Evolutionary conservation across 2,113 vertebrate species (phyloP), one percentile per base, ranked within the genome.

Genomic region (Prunella himalayana): DNA sequence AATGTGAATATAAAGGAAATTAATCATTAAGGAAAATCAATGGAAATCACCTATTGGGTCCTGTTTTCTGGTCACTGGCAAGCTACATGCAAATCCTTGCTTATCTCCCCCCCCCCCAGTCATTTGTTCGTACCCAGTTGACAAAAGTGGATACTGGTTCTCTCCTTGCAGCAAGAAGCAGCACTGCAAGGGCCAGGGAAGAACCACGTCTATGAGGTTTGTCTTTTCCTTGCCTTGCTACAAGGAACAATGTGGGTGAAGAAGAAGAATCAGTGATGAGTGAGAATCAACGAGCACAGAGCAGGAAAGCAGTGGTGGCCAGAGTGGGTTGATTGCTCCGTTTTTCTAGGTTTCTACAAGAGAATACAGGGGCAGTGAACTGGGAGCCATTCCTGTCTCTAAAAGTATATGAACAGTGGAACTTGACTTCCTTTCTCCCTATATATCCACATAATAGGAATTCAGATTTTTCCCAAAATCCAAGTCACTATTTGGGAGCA

Each of bases 261-360:
- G 13, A 1, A 65, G 39, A 54, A 23, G 13, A 53, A 64, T 28
- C 24, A 28, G n/a, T 42, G 59, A 64, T 5, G 5, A 54, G 10
- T 17, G 6, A 19, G 18, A 54, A 80, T 37, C 24, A 37, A 27
- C 0, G 3, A 19, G 27, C 21, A n/a, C 0, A 0, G 44, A 87
- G 14, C 19, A 70, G 64, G 50, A 86, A 83, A 49, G 13, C 15
- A 33, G 8, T 25, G 39, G 42, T 21, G 12, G 13, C 35, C 42
- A 71, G 13, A 7, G 3, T 47, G 41, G 21, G 31, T 66, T 64
- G 18, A 33, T 41, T 69, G 8, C 20, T 82, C 50, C 3, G 0
- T 64, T 50, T 51, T 45, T 79, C 31, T 49, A 33, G 23, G 19
- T 19, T 82, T 71, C 39, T 59, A 6, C 23, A 42, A 7, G 3